Evolutionary conservation across 2,113 vertebrate genomes (phyloP).

Genomic region (Dicrurus megarhynchus): DNA sequence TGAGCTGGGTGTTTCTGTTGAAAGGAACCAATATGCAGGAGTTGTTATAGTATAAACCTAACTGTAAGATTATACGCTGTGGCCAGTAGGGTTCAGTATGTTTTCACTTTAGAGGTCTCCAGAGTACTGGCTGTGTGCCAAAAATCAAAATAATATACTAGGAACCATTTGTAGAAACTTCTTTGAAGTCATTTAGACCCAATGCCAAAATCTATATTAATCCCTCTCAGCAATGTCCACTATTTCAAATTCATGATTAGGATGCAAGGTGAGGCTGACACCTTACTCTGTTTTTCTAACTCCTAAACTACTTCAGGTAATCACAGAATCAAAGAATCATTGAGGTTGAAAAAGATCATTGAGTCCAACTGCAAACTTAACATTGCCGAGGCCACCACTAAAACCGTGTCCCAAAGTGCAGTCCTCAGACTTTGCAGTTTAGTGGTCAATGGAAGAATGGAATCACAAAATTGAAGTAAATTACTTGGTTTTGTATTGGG

Average conservation of each 20-base stretch:
- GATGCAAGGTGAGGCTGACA: not conserved
- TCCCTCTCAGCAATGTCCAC: not conserved
- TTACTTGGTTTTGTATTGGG: not conserved
- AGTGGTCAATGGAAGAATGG: not conserved
- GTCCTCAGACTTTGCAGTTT: not conserved
- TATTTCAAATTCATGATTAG: not conserved
- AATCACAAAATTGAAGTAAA: not conserved
- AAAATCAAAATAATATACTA: not conserved
- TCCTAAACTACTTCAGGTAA: not conserved
- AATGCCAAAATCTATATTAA: not conserved
- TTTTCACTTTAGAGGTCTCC: not conserved
- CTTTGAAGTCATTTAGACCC: not conserved
- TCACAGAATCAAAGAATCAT: not conserved
- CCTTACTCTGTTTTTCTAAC: not conserved
- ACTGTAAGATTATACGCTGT: not conserved
- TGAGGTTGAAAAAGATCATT: not conserved
- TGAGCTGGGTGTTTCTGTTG: not conserved
- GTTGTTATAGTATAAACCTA: not conserved
- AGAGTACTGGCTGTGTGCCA: not conserved
- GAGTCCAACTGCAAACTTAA: not conserved
- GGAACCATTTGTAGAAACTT: not conserved
- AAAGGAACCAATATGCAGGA: not conserved
- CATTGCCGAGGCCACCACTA: not conserved
- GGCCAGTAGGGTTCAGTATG: slow-evolving; percentile 15
- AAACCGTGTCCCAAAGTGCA: not conserved